phyloP scores from a whole-genome alignment of 2,797 vertebrate genomes.

The Malurus leucopterus region DNA sequence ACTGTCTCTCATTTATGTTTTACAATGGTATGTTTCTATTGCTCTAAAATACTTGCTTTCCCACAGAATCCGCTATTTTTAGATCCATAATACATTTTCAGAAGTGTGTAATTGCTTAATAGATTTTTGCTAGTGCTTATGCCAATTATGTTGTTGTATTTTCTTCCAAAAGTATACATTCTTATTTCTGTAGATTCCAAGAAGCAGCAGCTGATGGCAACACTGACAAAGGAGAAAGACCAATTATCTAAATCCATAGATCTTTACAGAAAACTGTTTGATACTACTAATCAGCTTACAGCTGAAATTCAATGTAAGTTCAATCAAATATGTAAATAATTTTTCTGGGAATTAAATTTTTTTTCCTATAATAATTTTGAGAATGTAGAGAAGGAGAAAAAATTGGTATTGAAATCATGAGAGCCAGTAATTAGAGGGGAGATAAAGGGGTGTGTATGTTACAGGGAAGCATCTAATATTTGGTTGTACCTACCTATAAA shows the following conservation, averaged over 20 bases:
- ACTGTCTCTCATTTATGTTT: conserved; percentile 84
- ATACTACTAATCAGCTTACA: conserved; percentile 61
- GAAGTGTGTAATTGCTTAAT: not conserved
- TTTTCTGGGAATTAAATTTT: not conserved
- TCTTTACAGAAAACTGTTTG: conserved; percentile 64
- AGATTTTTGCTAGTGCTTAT: not conserved
- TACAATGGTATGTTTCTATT: conserved; percentile 81
- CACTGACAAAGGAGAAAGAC: conserved; percentile 81
- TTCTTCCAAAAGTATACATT: not conserved
- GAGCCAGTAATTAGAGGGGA: not conserved
- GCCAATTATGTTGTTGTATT: not conserved
- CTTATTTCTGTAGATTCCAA: conserved; percentile 75
- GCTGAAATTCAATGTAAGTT: conserved; percentile 78
- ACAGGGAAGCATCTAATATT: not conserved
- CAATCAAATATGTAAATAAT: not conserved
- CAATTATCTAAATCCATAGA: conserved; percentile 69
- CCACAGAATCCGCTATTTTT: not conserved
- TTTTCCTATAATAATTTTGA: not conserved
- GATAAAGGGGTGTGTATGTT: not conserved
- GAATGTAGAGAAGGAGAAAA: not conserved
- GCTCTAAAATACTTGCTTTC: not conserved
- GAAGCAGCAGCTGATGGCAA: conserved; percentile 78
- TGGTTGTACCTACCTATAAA: not conserved
- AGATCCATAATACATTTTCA: not conserved
- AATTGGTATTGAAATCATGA: not conserved